These are phyloP conservation scores for Cosmia pyralina DNA, from an alignment of 2,888 invertebrate species.

Conservation along the genomic window DNA sequence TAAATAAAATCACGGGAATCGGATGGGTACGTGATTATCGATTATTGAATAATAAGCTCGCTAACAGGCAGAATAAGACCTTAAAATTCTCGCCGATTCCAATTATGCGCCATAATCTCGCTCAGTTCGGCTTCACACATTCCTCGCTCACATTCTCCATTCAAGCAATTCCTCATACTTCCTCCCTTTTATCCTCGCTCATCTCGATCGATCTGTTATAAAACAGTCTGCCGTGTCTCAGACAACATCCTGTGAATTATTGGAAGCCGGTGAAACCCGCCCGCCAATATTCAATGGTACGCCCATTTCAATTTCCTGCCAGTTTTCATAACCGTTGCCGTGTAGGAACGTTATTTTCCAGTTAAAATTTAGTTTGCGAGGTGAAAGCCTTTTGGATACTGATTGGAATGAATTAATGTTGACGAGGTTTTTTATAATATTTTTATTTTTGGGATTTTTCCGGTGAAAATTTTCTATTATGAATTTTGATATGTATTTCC, in stretches of 20 bases:
- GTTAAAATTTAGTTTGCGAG: slow-evolving; percentile 64
- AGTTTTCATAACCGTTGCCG: slow-evolving; percentile 77
- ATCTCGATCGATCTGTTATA: slow-evolving; percentile 52
- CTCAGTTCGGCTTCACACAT: slow-evolving; percentile 5
- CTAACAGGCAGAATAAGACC: not conserved
- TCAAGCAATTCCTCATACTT: slow-evolving; percentile 12
- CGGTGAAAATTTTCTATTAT: not conserved
- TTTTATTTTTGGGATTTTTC: not conserved
- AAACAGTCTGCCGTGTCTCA: slow-evolving; percentile 65
- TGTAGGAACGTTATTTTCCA: slow-evolving; percentile 68
- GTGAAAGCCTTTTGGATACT: slow-evolving; percentile 56
- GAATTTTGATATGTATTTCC: not conserved
- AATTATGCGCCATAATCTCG: slow-evolving; percentile 14
- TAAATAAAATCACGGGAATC: not conserved
- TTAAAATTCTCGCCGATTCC: not conserved
- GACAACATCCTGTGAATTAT: slow-evolving; percentile 84
- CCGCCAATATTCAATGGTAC: slow-evolving; percentile 82
- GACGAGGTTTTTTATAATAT: slow-evolving; percentile 3
- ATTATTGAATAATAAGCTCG: not conserved
- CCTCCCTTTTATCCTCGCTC: slow-evolving; percentile 23
- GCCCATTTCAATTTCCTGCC: slow-evolving; percentile 89
- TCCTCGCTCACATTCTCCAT: not conserved
- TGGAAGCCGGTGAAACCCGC: slow-evolving; percentile 76
- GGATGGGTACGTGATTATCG: not conserved
- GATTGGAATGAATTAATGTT: slow-evolving; percentile 51